phyloP scores from a whole-genome alignment of 53 echinoderm and acorn worm genomes.

The Paracentrotus lividus region DNA sequence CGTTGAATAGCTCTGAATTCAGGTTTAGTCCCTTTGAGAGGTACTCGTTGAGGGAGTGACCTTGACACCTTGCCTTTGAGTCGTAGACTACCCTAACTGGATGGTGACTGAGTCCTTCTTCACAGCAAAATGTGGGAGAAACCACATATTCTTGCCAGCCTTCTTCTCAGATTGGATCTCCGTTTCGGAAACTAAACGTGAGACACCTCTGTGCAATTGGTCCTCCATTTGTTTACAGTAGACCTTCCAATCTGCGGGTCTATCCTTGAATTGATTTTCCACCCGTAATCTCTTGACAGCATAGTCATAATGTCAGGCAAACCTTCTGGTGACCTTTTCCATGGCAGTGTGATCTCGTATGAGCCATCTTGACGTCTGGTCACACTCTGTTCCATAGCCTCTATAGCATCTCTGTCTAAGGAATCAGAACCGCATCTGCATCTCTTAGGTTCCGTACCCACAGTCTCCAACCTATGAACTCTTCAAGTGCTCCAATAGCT shows the following conservation, averaged over 20 bases:
- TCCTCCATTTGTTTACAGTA: constrained; percentile 81
- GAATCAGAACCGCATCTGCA: constrained; percentile 76
- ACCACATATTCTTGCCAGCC: constrained; percentile 75
- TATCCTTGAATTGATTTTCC: constrained; percentile 77
- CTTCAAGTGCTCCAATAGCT: too few relatives aligned
- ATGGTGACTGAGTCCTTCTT: constrained; percentile 81
- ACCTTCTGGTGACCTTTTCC: constrained; percentile 77
- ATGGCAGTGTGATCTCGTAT: constrained; percentile 78
- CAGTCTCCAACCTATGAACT: too few relatives aligned
- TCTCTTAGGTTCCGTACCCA: constrained; percentile 79
- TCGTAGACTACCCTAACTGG: constrained; percentile 79
- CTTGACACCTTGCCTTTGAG: constrained; percentile 75
- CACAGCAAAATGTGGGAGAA: constrained; percentile 82
- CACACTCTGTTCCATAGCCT: constrained; percentile 16
- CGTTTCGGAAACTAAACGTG: constrained; percentile 50
- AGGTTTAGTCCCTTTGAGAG: constrained; percentile 73
- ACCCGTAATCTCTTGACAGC: constrained; percentile 75
- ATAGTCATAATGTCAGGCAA: constrained; percentile 77
- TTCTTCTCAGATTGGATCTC: constrained; percentile 64
- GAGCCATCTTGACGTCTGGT: constrained; percentile 75
- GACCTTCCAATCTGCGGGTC: constrained; percentile 59
- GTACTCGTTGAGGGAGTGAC: constrained; percentile 74
- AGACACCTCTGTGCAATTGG: constrained; percentile 74
- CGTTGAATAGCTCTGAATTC: constrained; percentile 66
- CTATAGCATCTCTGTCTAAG: neutral